Conservation (phyloP, 1,140 invertebrate species). For the Bombus pyrosoma region DNA sequence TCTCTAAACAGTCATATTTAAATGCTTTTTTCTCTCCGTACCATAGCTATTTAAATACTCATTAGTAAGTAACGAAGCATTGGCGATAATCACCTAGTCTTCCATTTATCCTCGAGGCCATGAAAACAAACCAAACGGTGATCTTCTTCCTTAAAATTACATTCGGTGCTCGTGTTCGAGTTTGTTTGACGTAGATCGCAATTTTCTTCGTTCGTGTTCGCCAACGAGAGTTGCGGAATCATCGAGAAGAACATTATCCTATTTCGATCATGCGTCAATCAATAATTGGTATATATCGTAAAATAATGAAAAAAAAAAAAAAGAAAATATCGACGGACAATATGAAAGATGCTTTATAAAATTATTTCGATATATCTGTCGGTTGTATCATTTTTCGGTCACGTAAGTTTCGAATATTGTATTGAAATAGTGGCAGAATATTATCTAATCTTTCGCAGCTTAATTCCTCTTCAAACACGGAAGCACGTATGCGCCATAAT, state of each 20-base stretch:
- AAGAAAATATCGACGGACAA: not conserved
- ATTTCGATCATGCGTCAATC: not conserved
- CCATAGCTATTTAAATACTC: not conserved
- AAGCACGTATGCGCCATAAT: not conserved
- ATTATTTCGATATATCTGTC: not conserved
- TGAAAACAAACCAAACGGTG: slow-evolving; percentile 64
- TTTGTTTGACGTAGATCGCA: slow-evolving; percentile 44
- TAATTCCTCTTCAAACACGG: slow-evolving; percentile 30
- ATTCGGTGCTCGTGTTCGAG: slow-evolving; percentile 28
- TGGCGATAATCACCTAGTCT: slow-evolving; percentile 49
- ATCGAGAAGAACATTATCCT: not conserved
- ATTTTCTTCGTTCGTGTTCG: slow-evolving; percentile 26
- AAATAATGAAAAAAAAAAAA: not conserved
- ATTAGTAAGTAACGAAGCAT: not conserved
- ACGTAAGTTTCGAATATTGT: not conserved
- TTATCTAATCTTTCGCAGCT: slow-evolving; percentile 36
- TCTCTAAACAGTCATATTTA: slow-evolving; percentile 46
- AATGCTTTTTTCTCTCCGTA: not conserved
- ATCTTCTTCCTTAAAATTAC: slow-evolving; percentile 57
- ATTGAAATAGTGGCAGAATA: not conserved
- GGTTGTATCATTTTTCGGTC: not conserved
- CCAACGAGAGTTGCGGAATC: not conserved
- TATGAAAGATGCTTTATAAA: too few species aligned
- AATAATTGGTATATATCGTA: not conserved
- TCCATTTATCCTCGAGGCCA: slow-evolving; percentile 64